Base-by-base conservation (phyloP, 2,113 vertebrate species). In the Anhinga rufa region DNA sequence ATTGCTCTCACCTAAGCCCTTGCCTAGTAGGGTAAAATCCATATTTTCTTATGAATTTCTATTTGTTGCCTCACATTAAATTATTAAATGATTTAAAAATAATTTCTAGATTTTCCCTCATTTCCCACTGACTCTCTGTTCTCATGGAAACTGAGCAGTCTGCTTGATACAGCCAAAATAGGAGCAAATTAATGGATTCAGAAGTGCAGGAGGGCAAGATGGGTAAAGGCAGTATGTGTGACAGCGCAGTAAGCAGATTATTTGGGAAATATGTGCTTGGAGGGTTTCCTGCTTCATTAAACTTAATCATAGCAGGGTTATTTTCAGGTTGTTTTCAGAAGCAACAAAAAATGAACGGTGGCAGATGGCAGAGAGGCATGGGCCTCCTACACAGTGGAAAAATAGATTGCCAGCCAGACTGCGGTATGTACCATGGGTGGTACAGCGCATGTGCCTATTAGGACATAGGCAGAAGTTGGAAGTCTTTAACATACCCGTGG, bases 341-440 rank as follows among this genome's bases (percentile, higher is more conserved):
- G 49, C 58, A 69, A 18, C 0, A 4, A 44, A 42, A 88, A 94
- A 42, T 57, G 36, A 80, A 40, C 65, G 71, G 64, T 61, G 64
- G 64, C 85, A 96, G 94, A 90, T 94, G 95, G 95, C 79, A 77
- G 80, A 44, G 88, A 95, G 90, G 82, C 2, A 4, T 78, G 34
- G 31, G 58, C 82, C 61, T 71, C 85, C 90, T 72, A 87, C 88
- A 6, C 4, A 4, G n/a, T 87, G 75, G 74, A 79, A 79, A 79
- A 95, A 82, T 51, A 71, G 81, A 46, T 89, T 49, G 17, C n/a
- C 84, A 92, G 78, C 51, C 77, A n/a, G 38, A 20, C 46, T 75
- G 54, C 3, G 2, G 72, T 38, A 34, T 3, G 2, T 72, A 17
- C 58, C 60, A 7, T 2, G 49, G 24, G 38, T 14, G 52, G 84